A percentile compares a stretch with the other conserved stretches of the same genome.
These are phyloP conservation scores for Orycteropus afer DNA, from an alignment of 2,113 vertebrate species.

Conservation along the genomic window DNA sequence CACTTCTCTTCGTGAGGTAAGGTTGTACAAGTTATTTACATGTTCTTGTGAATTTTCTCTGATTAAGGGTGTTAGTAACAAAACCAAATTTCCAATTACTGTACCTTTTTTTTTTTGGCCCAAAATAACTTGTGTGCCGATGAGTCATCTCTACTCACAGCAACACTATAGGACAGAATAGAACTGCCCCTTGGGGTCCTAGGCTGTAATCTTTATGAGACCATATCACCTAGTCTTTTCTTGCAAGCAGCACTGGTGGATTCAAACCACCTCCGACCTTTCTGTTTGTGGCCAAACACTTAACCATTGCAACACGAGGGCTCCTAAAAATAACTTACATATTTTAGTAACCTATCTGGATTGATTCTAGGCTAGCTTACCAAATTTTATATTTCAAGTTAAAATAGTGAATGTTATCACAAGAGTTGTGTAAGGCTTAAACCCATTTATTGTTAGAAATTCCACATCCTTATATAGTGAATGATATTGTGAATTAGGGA, in stretches of 20 bases:
- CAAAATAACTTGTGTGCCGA: background rate
- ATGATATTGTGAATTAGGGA: background rate
- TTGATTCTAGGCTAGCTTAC: background rate
- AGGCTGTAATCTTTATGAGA: background rate
- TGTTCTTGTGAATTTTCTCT: background rate
- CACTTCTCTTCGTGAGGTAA: conserved; percentile 97
- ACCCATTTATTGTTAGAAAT: conserved; percentile 29
- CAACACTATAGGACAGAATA: background rate
- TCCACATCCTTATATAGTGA: conserved; percentile 7
- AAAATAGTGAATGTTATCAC: background rate
- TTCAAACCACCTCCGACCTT: background rate
- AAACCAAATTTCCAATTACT: background rate
- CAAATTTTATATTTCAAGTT: background rate
- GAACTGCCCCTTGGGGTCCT: background rate
- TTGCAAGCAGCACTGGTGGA: fast-evolving
- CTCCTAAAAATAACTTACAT: background rate
- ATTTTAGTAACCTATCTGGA: background rate
- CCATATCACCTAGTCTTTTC: background rate
- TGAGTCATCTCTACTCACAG: background rate
- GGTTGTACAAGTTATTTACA: conserved; percentile 21
- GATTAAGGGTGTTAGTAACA: background rate
- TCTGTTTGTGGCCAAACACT: background rate
- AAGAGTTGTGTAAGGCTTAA: conserved; percentile 30
- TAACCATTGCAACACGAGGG: background rate
- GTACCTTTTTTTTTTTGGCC: background rate